These are phyloP conservation scores for Hyles lineata DNA, from an alignment of 2,888 invertebrate species.

Conservation along the genomic window DNA sequence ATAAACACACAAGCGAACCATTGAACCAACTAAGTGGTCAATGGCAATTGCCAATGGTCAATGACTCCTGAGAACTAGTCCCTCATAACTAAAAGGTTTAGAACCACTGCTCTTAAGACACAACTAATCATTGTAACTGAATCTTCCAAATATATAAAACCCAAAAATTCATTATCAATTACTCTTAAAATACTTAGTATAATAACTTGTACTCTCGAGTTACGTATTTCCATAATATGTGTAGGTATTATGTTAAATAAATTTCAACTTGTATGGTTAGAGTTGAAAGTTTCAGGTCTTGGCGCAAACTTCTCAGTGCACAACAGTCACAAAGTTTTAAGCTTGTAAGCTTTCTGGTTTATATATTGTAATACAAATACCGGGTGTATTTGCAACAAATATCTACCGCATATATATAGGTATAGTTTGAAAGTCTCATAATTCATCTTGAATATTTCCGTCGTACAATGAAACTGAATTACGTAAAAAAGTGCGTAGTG, in stretches of 20 bases:
- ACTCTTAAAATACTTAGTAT: conserved; percentile 32
- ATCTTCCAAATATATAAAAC: no score
- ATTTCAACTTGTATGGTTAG: conserved; percentile 21
- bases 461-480: no score
- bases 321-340: conserved; percentile 31
- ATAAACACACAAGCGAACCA: no score
- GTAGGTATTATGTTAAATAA: conserved; percentile 23
- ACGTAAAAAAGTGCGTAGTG: no score
- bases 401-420: no score
- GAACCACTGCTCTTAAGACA: no score
- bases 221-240: conserved; percentile 17
- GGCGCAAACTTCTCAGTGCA: conserved; percentile 25
- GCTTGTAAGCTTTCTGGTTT: conserved; percentile 31
- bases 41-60: no score
- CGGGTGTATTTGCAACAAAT: background rate
- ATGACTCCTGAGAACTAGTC: no score
- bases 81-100: no score
- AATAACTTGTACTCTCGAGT: conserved; percentile 27
- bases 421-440: background rate
- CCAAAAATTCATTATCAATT: background rate
- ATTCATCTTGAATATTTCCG: background rate
- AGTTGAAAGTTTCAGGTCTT: conserved; percentile 29
- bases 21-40: no score
- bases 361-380: conserved; percentile 17
- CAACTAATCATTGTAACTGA: no score